Conservation (phyloP, 2,888 invertebrate species). For the Chouioia cunea region DNA sequence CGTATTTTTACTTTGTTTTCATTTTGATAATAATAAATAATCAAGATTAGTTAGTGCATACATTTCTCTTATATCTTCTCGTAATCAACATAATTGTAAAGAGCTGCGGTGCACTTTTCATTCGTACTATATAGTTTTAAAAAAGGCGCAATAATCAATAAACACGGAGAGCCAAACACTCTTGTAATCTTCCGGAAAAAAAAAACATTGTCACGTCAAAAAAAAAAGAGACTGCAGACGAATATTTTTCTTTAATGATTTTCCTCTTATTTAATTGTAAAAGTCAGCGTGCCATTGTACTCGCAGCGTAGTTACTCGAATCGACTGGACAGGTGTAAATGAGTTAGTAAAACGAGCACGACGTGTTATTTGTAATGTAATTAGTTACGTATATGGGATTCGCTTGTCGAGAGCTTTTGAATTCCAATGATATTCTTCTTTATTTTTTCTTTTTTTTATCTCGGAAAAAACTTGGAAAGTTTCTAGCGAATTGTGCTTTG, state of each 20-base stretch:
- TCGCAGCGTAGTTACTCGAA: constrained; percentile 44
- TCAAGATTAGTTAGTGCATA: constrained; percentile 1
- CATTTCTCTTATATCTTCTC: constrained; percentile 31
- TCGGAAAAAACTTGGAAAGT: background rate
- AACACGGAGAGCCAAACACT: constrained; percentile 20
- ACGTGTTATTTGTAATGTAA: constrained; percentile 39
- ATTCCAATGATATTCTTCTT: background rate
- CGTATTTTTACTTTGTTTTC: too few species aligned
- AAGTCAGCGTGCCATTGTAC: constrained; percentile 46
- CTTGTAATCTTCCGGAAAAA: constrained; percentile 18
- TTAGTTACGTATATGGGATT: constrained; percentile 17
- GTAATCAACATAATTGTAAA: constrained; percentile 30
- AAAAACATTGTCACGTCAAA: background rate
- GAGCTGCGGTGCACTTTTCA: constrained; percentile 15
- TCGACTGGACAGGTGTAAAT: constrained; percentile 13
- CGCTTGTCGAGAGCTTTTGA: constrained; percentile 21
- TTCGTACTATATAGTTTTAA: constrained; percentile 19
- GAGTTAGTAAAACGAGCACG: constrained; percentile 14
- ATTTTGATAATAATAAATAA: background rate
- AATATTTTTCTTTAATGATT: constrained; percentile 5
- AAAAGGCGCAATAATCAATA: constrained; percentile 1
- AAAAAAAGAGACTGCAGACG: constrained; percentile 17
- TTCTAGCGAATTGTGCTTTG: background rate
- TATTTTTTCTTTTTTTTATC: too few species aligned
- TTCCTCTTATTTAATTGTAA: constrained; percentile 34